phyloP scores from a whole-genome alignment of 2,888 invertebrate genomes.

The Cecidostiba fungosa region DNA sequence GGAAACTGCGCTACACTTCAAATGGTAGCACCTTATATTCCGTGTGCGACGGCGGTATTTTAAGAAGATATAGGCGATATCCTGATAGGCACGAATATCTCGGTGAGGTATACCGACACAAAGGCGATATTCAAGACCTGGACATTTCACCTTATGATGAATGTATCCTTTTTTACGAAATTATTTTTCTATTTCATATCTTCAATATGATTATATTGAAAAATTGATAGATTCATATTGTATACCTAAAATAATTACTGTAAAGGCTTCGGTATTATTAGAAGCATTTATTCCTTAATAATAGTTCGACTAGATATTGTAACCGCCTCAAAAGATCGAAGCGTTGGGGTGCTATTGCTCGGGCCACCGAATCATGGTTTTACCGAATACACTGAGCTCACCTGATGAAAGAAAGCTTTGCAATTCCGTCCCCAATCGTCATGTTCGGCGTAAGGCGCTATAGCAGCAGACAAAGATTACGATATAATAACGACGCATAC shows the following conservation, averaged over 20 bases:
- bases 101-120: conserved; percentile 80
- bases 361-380: conserved; percentile 81
- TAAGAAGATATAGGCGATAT: conserved; percentile 80
- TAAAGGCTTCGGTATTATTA: background rate
- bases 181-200: background rate
- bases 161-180: conserved; percentile 79
- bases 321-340: conserved; percentile 80
- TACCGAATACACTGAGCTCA: conserved; percentile 80
- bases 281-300: conserved; percentile 48
- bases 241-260: too few species aligned
- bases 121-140: conserved; percentile 80
- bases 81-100: conserved; percentile 80
- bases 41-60: conserved; percentile 79
- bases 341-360: conserved; percentile 80
- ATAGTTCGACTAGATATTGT: conserved; percentile 76
- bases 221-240: background rate
- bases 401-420: conserved; percentile 73
- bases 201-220: too few species aligned
- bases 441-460: conserved; percentile 41
- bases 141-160: conserved; percentile 81
- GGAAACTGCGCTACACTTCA: conserved; percentile 80
- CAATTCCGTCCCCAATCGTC: conserved; percentile 63
- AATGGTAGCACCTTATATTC: conserved; percentile 80
- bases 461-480: conserved; percentile 43
- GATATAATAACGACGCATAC: conserved; percentile 2